These are phyloP conservation scores for Ctenopoma multispine DNA, from an alignment of 2,797 vertebrate species.

Conservation along the genomic window DNA sequence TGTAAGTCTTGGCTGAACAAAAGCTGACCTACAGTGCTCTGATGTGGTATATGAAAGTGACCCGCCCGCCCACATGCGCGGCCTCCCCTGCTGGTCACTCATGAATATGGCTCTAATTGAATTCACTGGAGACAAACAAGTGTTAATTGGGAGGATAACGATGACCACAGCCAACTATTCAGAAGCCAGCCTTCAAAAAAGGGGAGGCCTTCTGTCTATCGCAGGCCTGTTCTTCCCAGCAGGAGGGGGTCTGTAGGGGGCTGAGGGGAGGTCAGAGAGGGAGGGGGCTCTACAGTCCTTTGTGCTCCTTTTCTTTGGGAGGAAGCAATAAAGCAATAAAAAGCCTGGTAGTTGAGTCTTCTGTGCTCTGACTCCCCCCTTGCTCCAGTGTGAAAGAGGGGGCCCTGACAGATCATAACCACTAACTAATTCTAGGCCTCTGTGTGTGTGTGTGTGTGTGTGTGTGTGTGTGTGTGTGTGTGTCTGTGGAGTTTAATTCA, in stretches of 20 bases:
- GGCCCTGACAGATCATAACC: constrained; percentile 65
- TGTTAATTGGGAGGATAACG: constrained; percentile 85
- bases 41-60: constrained; percentile 56
- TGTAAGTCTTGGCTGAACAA: constrained; percentile 39
- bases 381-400: constrained; percentile 54
- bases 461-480: constrained; percentile 35
- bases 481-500: constrained; percentile 34
- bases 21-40: constrained; percentile 51
- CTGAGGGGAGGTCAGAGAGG: constrained; percentile 22
- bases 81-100: constrained; percentile 72
- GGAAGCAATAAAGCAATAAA: constrained; percentile 86
- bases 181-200: constrained; percentile 57
- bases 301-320: constrained; percentile 78
- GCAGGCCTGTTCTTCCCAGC: constrained; percentile 73
- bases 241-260: constrained; percentile 53
- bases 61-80: constrained; percentile 47
- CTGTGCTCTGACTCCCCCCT: constrained; percentile 58
- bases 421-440: constrained; percentile 44
- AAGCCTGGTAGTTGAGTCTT: constrained; percentile 62
- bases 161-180: constrained; percentile 71
- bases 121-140: constrained; percentile 80
- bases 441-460: constrained; percentile 46
- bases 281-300: constrained; percentile 60
- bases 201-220: constrained; percentile 55
- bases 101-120: constrained; percentile 82